Evolutionary conservation across 2,113 vertebrate genomes (phyloP).

Genomic region (Indicator maculatus): DNA sequence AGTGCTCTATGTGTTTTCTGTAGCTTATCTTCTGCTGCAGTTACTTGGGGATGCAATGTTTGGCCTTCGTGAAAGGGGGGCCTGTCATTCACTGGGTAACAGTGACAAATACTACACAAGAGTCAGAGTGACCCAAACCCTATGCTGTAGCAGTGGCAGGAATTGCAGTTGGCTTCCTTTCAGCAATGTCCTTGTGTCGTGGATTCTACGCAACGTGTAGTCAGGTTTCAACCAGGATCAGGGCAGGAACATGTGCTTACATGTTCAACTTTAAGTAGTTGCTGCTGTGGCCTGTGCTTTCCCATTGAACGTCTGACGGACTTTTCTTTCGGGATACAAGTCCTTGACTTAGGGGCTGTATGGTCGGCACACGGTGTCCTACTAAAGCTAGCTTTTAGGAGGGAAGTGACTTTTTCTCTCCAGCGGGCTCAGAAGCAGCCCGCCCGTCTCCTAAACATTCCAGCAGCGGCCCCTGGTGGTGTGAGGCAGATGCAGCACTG

Average conservation of each 20-base stretch:
- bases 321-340: not conserved
- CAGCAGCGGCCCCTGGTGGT: slow-evolving; percentile 30
- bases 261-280: not conserved
- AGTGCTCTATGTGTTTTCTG: not conserved
- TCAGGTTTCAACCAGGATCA: not conserved
- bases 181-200: not conserved
- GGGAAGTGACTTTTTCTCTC: not conserved
- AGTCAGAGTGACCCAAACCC: not conserved
- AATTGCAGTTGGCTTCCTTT: not conserved
- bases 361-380: not conserved
- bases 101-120: not conserved
- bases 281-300: not conserved
- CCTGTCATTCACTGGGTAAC: not conserved
- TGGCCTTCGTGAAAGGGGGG: not conserved
- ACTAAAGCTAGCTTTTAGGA: not conserved
- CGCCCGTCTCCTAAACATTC: not conserved
- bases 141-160: not conserved
- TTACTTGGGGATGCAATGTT: not conserved
- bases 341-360: not conserved
- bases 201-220: not conserved
- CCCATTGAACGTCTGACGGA: not conserved
- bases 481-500: not conserved
- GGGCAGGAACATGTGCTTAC: not conserved
- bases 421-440: rapidly evolving
- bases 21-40: not conserved